Evolutionary conservation across 2,888 invertebrate genomes (phyloP), one percentile per base, ranked within the genome.

Genomic region (Eubasilissa splendida): DNA sequence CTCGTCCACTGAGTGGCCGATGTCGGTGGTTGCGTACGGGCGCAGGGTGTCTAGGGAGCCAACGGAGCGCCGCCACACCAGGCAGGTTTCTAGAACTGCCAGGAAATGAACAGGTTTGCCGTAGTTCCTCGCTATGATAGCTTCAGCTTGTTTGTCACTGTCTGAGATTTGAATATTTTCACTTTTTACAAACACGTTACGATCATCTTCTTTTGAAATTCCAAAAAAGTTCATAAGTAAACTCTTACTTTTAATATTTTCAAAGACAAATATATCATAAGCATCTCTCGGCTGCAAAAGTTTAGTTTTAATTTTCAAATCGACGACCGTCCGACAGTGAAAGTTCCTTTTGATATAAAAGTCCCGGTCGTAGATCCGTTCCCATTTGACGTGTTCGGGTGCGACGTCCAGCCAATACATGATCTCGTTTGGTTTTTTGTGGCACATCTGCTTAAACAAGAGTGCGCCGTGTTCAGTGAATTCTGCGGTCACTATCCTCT

Each of bases 331-430:
- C 9, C 12, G 14, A 4, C 10, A 53, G 5, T 11, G 14, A 14
- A 74, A 74, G 0, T 42, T 12, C 4, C 74, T 74, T 14, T 12
- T 33, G 33, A 74, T 59, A 22, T 74, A 74, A 42, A 74, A 59
- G 42, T 42, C 42, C 0, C 58, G 50, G 11, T 74, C 22, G 59
- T 74, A 74, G 7, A 74, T 42, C 10, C 12, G 59, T n/a, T 74
- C 22, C 58, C 74, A 74, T 3, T 14, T 8, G 4, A 74, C n/a
- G 10, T 42, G 9, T 9, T 22, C 74, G 5, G 33, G 42, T 1
- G n/a, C n/a, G 1, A 7, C n/a, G 4, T 74, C 31, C 12, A 74
- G 33, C 74, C 74, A 74, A 4, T 14, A 14, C 3, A 74, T 14
- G 9, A n/a, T 33, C 3, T 50, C 8, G 4, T 59, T 9, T 1